Evolutionary conservation across 2,888 invertebrate species (phyloP), one percentile per base, ranked within the genome.

Genomic region (Tipula confusa): DNA sequence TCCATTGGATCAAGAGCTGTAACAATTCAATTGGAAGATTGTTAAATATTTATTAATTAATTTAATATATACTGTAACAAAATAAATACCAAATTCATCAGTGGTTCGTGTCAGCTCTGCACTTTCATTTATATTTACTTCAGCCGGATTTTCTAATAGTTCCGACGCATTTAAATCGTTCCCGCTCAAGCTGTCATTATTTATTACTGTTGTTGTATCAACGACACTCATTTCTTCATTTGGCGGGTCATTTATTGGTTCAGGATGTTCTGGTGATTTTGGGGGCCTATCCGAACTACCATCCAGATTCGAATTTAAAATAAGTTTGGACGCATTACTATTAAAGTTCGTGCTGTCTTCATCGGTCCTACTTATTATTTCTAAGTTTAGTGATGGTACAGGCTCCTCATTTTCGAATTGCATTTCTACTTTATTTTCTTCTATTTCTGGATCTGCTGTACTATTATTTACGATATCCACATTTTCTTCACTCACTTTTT

Each of bases 391-490:
- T 18, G 64, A 24, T 64, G 64, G 18, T 24, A 24, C 64, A 24
- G 64, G 64, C 3, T 64, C 64, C 11, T 13, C 31, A 28, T 84
- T 79, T 80, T 80, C 83, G 4, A 79, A 11, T 24, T 11, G 38
- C 24, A 24, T 15, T 83, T 83, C 82, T n/a, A 79, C 84, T 29
- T 82, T 80, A 7, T 43, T 38, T 79, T 83, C 82, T 7, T 84
- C 83, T 82, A 48, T 48, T 24, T 15, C 13, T 2, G 81, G 29
- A 7, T 38, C 18, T 38, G 24, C 64, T 9, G 24, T 64, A 64
- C 9, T 24, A 24, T 3, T 24, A 24, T 64, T 64, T 64, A 13
- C 64, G 2, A 9, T 2, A 1, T 24, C 64, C 9, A 64, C 64
- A 64, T 24, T 64, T 24, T 64, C 64, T 24, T 9, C 64, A 7